These are phyloP conservation scores for Plebejus melissa DNA, from an alignment of 2,888 invertebrate species.

Conservation along the genomic window DNA sequence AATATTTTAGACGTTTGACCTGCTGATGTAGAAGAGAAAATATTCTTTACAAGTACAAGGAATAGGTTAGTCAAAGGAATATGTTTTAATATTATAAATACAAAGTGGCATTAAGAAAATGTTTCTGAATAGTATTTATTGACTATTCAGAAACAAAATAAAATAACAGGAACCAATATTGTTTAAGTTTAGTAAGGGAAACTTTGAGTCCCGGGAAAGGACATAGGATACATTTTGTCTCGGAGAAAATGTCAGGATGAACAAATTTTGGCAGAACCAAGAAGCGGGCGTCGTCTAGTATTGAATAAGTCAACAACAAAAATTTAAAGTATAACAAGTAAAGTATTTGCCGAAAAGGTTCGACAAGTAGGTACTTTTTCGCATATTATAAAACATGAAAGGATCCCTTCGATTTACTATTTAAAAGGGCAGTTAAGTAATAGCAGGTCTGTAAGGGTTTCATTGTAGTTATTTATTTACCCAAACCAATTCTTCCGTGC, in stretches of 20 bases:
- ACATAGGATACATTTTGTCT: too few species aligned
- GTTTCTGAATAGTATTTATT: neutral
- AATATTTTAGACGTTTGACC: constrained; percentile 55
- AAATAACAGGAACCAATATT: too few species aligned
- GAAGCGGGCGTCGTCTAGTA: too few species aligned
- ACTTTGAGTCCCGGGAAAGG: too few species aligned
- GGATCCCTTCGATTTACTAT: constrained; percentile 7
- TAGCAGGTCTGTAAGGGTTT: constrained; percentile 19
- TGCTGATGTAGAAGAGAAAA: constrained; percentile 39
- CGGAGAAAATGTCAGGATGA: too few species aligned
- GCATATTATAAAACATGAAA: constrained; percentile 16
- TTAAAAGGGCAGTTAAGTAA: constrained; percentile 26
- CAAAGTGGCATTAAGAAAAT: neutral
- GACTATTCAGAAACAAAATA: neutral
- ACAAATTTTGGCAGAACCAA: too few species aligned
- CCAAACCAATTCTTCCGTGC: constrained; percentile 70
- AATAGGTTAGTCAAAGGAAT: neutral
- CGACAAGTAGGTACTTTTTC: neutral
- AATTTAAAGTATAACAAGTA: too few species aligned
- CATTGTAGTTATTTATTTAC: constrained; percentile 72
- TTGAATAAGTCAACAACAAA: too few species aligned
- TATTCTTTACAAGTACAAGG: neutral
- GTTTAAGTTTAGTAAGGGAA: too few species aligned
- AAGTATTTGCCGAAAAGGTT: neutral
- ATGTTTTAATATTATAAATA: neutral